Evolutionary conservation across 2,113 vertebrate genomes (phyloP).

Genomic region (Chlorodrepanis virens): DNA sequence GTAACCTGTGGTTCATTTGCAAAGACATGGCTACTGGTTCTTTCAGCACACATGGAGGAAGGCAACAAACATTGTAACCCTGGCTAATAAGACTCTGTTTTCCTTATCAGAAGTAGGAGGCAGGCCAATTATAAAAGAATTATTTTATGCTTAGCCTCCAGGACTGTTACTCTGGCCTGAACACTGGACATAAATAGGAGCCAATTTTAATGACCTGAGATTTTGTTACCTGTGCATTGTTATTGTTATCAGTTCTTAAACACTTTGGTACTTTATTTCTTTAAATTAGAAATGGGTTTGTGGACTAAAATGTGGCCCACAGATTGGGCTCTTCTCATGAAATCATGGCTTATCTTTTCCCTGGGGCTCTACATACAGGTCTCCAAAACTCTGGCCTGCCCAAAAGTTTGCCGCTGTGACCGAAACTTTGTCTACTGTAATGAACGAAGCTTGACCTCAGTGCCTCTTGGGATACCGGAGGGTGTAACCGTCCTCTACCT

Average conservation of each 20-base stretch:
- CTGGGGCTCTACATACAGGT: conserved; percentile 89
- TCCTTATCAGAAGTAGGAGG: conserved; percentile 66
- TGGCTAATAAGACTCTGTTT: conserved; percentile 73
- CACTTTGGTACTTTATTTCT: conserved; percentile 61
- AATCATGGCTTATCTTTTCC: conserved; percentile 87
- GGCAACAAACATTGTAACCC: conserved; percentile 71
- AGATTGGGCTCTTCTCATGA: conserved; percentile 83
- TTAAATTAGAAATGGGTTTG: conserved; percentile 86
- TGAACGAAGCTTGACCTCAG: conserved; percentile 96
- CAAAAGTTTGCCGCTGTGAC: conserved; percentile 93
- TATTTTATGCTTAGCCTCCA: conserved; percentile 56
- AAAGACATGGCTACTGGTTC: conserved; percentile 38
- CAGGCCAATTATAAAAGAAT: conserved; percentile 71
- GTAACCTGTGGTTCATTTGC: conserved; percentile 67
- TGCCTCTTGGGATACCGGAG: conserved; percentile 96
- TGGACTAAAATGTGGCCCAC: conserved; percentile 84
- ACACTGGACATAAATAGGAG: conserved; percentile 66
- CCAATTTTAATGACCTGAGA: conserved; percentile 38
- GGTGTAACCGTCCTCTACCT: conserved; percentile 94
- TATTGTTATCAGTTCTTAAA: conserved; percentile 30
- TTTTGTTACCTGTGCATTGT: conserved; percentile 54
- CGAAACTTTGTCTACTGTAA: conserved; percentile 96
- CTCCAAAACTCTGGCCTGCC: conserved; percentile 81
- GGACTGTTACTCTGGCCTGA: conserved; percentile 25
- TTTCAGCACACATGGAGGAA: conserved; percentile 75